Conservation (phyloP, 2,113 vertebrate species). For the Sebastes schlegelii region DNA sequence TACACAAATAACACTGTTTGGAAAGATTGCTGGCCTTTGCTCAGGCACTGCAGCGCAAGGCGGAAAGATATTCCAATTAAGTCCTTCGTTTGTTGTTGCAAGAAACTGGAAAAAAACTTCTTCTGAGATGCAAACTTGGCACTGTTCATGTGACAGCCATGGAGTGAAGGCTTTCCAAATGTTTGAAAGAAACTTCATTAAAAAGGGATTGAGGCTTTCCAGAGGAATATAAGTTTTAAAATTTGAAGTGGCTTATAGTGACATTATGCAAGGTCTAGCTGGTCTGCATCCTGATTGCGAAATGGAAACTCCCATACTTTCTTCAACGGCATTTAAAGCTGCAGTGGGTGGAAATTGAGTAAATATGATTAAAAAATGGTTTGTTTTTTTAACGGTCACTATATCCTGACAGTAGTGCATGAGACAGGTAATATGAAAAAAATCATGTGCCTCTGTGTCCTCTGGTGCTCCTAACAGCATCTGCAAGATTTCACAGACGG, state of each 20-base stretch:
- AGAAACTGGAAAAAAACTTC: slow-evolving; percentile 72
- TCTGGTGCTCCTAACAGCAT: no score
- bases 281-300: not conserved
- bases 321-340: not conserved
- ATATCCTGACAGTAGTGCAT: no score
- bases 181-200: not conserved
- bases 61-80: slow-evolving; percentile 75
- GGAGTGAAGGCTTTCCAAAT: not conserved
- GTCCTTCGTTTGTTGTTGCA: slow-evolving; percentile 72
- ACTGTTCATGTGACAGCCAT: slow-evolving; percentile 33
- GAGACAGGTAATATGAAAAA: no score
- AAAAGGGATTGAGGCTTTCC: not conserved
- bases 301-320: not conserved
- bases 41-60: slow-evolving; percentile 22
- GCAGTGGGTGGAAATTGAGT: no score
- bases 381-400: no score
- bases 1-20: slow-evolving; percentile 69
- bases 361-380: no score
- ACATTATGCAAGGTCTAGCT: not conserved
- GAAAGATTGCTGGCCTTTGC: slow-evolving; percentile 53
- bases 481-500: no score
- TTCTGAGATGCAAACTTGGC: slow-evolving; percentile 38
- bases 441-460: no score
- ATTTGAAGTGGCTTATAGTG: not conserved
- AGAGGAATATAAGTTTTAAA: not conserved